phyloP scores from a whole-genome alignment of 2,797 vertebrate genomes.

The Morelia viridis region DNA sequence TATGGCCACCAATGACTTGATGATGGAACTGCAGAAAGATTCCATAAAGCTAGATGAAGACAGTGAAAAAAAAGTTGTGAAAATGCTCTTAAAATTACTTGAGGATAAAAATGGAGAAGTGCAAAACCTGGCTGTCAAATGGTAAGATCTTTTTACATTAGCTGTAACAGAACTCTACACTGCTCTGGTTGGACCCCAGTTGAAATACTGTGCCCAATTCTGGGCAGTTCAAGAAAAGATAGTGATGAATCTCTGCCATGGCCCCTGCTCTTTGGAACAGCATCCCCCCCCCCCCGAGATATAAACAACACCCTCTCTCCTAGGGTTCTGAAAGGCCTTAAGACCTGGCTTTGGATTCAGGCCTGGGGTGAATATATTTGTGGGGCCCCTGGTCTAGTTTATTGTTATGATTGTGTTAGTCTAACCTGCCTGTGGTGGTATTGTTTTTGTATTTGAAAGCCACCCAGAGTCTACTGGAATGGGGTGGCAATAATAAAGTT shows the following conservation, averaged over 20 bases:
- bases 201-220: not conserved
- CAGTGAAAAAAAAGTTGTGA: conserved; percentile 91
- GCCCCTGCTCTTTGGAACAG: not conserved
- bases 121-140: conserved; percentile 94
- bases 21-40: conserved; percentile 95
- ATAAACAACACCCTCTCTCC: not conserved
- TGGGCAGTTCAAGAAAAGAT: not conserved
- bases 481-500: not conserved
- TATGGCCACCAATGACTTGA: conserved; percentile 97
- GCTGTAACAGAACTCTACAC: fast-evolving
- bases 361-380: not conserved
- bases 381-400: not conserved
- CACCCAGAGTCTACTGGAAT: not conserved
- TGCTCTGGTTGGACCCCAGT: not conserved
- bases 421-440: not conserved
- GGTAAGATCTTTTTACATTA: conserved; percentile 71
- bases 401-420: not conserved
- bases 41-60: conserved; percentile 95
- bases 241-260: not conserved
- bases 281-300: not conserved
- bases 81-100: conserved; percentile 88
- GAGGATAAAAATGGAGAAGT: conserved; percentile 97
- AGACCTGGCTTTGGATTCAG: not conserved
- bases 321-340: not conserved
- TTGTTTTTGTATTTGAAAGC: not conserved